Conservation (phyloP, 2,113 vertebrate species). For the Corapipo altera region DNA sequence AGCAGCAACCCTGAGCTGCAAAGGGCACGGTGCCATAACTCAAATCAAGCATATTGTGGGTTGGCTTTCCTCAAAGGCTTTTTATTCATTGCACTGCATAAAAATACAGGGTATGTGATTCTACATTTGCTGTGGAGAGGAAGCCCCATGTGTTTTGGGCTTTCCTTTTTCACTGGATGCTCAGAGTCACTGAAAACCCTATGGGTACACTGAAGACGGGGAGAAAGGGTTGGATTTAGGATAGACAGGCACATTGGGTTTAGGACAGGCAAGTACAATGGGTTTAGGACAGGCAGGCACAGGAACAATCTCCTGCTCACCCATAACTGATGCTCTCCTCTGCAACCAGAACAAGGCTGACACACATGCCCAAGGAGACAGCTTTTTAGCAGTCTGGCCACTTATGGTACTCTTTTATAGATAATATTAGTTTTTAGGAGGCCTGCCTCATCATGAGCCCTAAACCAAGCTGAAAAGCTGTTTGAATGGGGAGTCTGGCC, state of each 20-base stretch:
- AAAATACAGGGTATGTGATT: background rate
- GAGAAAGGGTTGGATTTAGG: background rate
- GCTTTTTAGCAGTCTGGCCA: background rate
- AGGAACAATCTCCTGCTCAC: background rate
- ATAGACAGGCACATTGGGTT: background rate
- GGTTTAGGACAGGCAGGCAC: background rate
- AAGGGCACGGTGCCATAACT: background rate
- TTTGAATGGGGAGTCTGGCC: background rate
- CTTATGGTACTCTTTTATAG: background rate
- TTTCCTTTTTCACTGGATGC: background rate
- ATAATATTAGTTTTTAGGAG: background rate
- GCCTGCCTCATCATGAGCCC: background rate
- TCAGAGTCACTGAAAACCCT: background rate
- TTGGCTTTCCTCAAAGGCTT: background rate
- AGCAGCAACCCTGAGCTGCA: fast-evolving
- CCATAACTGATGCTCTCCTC: background rate
- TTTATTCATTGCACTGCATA: background rate
- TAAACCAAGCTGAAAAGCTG: background rate
- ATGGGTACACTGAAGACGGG: background rate
- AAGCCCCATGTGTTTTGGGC: background rate
- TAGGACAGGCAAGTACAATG: background rate
- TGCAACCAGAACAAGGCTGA: background rate
- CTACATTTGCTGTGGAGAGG: background rate
- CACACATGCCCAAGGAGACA: background rate
- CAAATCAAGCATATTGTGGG: fast-evolving